phyloP scores from a whole-genome alignment of 1,140 invertebrate species.

The Drosophila setifemur region DNA sequence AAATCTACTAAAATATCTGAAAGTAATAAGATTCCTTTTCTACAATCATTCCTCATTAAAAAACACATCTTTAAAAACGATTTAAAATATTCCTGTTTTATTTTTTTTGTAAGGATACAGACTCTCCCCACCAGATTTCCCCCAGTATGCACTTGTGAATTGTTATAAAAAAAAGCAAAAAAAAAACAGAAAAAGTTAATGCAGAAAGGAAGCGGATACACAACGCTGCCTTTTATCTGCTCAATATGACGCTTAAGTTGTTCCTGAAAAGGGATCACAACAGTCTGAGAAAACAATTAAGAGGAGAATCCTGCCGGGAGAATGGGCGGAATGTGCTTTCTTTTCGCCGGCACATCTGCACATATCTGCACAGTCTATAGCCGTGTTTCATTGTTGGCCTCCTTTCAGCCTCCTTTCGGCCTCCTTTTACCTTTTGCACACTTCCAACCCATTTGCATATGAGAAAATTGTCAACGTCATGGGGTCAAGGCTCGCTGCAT shows the following conservation, averaged over 20 bases:
- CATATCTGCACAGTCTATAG: conserved; percentile 1
- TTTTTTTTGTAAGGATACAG: too few species aligned
- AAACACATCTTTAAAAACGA: too few species aligned
- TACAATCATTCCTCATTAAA: too few species aligned
- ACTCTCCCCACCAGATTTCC: too few species aligned
- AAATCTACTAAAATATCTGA: too few species aligned
- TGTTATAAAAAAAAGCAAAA: conserved; percentile 6
- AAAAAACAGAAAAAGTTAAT: neutral
- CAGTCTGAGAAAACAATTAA: conserved; percentile 38
- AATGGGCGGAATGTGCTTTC: conserved; percentile 11
- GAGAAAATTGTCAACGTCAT: conserved; percentile 10
- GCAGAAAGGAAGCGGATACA: neutral
- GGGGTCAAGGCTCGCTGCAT: conserved; percentile 19
- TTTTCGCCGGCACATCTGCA: conserved; percentile 29
- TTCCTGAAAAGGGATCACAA: conserved; percentile 19
- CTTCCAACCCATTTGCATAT: conserved; percentile 32
- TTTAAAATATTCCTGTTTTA: too few species aligned
- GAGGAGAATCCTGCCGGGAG: neutral
- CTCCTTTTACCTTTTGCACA: neutral
- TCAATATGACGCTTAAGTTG: conserved; percentile 46
- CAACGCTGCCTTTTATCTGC: conserved; percentile 35
- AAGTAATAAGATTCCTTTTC: too few species aligned
- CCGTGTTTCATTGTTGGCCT: conserved; percentile 11
- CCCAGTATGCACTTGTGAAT: too few species aligned
- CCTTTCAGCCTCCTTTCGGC: neutral